phyloP scores from a whole-genome alignment of 2,113 vertebrate species.

The Hypanus sabinus region DNA sequence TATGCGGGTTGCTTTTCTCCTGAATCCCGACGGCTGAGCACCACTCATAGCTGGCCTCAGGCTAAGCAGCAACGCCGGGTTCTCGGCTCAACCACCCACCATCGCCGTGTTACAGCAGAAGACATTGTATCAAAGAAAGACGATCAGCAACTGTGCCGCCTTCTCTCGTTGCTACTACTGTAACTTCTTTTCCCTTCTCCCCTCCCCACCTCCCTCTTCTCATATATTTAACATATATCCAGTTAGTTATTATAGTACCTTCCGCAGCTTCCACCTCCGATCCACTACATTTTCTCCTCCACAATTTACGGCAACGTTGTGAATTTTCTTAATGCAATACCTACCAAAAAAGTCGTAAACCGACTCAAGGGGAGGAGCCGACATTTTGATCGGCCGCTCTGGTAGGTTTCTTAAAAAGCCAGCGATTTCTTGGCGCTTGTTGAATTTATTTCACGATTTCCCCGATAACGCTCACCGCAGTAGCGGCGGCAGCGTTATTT shows the following conservation, averaged over 20 bases:
- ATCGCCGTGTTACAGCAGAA: background rate
- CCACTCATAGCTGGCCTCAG: background rate
- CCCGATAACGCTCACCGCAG: background rate
- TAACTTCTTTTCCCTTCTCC: background rate
- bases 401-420: background rate
- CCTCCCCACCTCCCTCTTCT: too few relatives aligned
- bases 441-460: background rate
- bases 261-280: background rate
- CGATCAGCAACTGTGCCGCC: background rate
- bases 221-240: background rate
- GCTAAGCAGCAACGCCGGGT: background rate
- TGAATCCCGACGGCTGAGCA: background rate
- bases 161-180: background rate
- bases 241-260: background rate
- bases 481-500: background rate
- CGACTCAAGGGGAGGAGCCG: background rate
- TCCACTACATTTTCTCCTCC: background rate
- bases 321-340: background rate
- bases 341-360: background rate
- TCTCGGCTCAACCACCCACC: background rate
- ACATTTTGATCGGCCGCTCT: background rate
- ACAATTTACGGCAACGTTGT: constrained; percentile 6
- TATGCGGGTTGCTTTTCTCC: too few relatives aligned
- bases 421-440: background rate
- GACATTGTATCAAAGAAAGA: background rate